Conservation (phyloP, 35 echinoderm and acorn worm species). For the Chiridota heheva region DNA sequence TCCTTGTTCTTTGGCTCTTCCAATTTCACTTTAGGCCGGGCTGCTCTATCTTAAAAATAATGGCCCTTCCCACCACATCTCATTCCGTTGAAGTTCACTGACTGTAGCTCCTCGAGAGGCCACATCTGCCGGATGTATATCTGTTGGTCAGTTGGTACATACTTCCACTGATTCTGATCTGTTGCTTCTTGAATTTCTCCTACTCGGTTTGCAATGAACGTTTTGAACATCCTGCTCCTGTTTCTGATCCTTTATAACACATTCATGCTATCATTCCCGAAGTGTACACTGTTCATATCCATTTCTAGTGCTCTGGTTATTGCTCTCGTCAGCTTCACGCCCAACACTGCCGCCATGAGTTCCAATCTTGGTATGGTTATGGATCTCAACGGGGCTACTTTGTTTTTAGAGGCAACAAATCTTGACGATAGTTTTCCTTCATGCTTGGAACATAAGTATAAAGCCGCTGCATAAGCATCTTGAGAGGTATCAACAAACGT, state of each 20-base stretch:
- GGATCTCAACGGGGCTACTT: conserved; percentile 27
- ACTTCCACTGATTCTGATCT: conserved; percentile 14
- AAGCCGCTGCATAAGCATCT: conserved; percentile 21
- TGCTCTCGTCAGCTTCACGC: not conserved
- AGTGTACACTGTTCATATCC: not conserved
- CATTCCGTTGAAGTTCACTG: not conserved
- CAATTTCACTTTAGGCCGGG: too few species aligned
- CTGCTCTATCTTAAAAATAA: too few species aligned
- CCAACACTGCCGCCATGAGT: conserved; percentile 30
- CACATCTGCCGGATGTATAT: conserved; percentile 19
- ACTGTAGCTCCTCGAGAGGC: not conserved
- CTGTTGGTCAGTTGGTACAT: conserved; percentile 24
- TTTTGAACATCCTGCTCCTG: conserved; percentile 35
- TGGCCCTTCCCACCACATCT: conserved; percentile 12
- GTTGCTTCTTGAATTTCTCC: conserved; percentile 14
- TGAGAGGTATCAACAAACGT: conserved; percentile 41
- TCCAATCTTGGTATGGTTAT: conserved; percentile 33
- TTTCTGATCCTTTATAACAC: conserved; percentile 17
- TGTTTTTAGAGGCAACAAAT: conserved; percentile 5
- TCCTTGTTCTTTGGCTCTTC: too few species aligned
- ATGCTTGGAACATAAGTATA: not conserved
- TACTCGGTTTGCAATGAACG: conserved; percentile 31
- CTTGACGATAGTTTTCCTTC: not conserved
- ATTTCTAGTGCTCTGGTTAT: not conserved
- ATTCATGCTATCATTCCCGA: conserved; percentile 32